A percentile compares a stretch with the other conserved stretches of the same genome.
Evolutionary conservation across 2,797 vertebrate species (phyloP).

Genomic region (Xerus rutilus): DNA sequence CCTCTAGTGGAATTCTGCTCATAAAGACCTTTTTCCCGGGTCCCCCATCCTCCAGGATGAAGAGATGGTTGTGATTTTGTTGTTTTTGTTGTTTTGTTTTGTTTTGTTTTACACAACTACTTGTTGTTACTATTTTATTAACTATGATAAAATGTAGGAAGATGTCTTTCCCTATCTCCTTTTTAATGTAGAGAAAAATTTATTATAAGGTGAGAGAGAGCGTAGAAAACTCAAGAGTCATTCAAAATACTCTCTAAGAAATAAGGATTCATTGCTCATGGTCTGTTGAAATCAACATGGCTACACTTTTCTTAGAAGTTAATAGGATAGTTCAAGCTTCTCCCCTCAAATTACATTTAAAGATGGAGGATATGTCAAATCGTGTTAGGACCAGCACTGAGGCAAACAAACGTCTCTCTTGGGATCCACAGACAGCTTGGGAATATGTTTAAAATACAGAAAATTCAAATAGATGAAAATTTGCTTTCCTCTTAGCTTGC

Average conservation of each 20-base stretch:
- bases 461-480: conserved; percentile 46
- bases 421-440: not conserved
- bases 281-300: not conserved
- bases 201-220: not conserved
- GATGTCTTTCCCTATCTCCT: not conserved
- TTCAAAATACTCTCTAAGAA: not conserved
- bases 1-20: conserved; percentile 69
- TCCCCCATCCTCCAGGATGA: not conserved
- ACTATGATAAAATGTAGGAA: not conserved
- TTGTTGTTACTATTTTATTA: not conserved
- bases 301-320: not conserved
- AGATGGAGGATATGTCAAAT: not conserved
- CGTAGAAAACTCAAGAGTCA: not conserved
- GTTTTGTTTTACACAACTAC: not conserved
- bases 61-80: not conserved
- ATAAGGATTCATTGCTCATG: conserved; percentile 18
- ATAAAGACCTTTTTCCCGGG: not conserved
- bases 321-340: not conserved
- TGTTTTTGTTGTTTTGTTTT: too few relatives aligned
- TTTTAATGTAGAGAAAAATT: not conserved
- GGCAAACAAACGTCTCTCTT: not conserved
- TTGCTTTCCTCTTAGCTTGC: conserved; percentile 39
- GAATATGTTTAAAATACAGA: conserved; percentile 41
- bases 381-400: not conserved
- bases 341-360: not conserved